Conservation (phyloP, 1,140 invertebrate species). For the Conus ventricosus region DNA sequence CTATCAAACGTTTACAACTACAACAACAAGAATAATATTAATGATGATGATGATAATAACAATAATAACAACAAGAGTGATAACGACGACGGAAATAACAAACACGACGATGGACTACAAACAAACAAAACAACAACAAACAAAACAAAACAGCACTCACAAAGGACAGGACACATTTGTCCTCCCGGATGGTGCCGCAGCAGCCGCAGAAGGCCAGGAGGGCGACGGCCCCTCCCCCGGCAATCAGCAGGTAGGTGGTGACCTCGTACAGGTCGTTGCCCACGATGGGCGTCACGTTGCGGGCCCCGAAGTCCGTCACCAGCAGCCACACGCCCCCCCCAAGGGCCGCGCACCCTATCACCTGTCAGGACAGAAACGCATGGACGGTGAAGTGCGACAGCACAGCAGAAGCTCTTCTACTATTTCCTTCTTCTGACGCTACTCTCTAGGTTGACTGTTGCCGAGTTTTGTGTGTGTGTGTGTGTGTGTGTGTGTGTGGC, state of each 20-base stretch:
- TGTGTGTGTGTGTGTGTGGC: not conserved
- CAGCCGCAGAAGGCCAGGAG: constrained; percentile 71
- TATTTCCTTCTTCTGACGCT: too few relatives aligned
- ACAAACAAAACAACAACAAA: not conserved
- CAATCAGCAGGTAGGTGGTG: constrained; percentile 68
- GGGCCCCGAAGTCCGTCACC: constrained; percentile 69
- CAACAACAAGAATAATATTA: too few relatives aligned
- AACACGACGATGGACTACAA: not conserved
- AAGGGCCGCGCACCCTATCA: constrained; percentile 63
- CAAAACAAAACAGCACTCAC: constrained; percentile 54
- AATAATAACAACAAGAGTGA: too few relatives aligned
- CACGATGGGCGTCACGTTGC: constrained; percentile 67
- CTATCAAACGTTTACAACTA: too few relatives aligned
- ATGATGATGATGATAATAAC: too few relatives aligned
- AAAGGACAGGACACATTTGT: constrained; percentile 70
- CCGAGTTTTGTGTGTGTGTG: not conserved
- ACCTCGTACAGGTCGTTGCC: constrained; percentile 67
- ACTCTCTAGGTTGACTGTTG: too few relatives aligned
- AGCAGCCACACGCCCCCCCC: constrained; percentile 68
- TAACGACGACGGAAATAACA: too few relatives aligned
- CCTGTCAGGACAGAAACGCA: constrained; percentile 38
- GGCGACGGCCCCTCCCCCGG: constrained; percentile 66
- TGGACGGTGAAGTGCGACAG: too few relatives aligned
- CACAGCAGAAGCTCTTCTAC: too few relatives aligned
- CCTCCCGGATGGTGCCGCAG: constrained; percentile 70